These are phyloP conservation scores for Pristionchus maxplancki DNA, from an alignment of 2,888 invertebrate genomes.

Conservation along the genomic window DNA sequence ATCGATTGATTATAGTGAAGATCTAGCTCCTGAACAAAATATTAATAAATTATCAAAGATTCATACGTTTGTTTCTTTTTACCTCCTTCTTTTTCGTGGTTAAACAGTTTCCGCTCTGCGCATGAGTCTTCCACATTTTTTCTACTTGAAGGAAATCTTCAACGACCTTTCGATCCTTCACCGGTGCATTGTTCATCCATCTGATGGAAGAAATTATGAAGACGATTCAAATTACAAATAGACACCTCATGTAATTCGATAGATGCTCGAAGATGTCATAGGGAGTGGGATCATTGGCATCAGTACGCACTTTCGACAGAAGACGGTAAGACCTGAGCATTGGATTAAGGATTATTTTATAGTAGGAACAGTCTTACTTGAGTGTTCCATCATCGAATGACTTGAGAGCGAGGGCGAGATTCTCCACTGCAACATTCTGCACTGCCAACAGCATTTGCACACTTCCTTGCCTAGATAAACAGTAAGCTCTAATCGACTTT, in stretches of 20 bases:
- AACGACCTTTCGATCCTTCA: not conserved
- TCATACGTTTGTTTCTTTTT: too few species aligned
- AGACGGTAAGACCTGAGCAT: not conserved
- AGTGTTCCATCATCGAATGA: not conserved
- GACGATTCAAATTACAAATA: too few species aligned
- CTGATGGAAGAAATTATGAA: not conserved
- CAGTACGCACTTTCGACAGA: not conserved
- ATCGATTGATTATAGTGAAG: not conserved
- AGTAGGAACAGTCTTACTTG: not conserved
- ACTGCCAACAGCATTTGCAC: not conserved
- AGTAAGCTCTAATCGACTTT: too few species aligned
- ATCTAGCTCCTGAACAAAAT: not conserved
- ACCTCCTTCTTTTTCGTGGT: not conserved
- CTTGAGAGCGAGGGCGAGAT: not conserved
- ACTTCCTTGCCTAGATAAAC: not conserved
- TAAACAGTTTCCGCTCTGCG: not conserved
- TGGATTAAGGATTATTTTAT: too few species aligned
- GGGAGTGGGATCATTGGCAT: not conserved
- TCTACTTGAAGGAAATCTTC: not conserved
- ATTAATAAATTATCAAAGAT: too few species aligned
- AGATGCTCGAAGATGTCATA: conserved; percentile 15
- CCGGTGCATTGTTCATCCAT: not conserved
- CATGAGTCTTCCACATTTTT: not conserved
- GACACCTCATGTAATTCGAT: not conserved
- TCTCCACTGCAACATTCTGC: conserved; percentile 30